Base-by-base conservation (phyloP, 2,113 vertebrate genomes). In the Cyanoderma ruficeps region DNA sequence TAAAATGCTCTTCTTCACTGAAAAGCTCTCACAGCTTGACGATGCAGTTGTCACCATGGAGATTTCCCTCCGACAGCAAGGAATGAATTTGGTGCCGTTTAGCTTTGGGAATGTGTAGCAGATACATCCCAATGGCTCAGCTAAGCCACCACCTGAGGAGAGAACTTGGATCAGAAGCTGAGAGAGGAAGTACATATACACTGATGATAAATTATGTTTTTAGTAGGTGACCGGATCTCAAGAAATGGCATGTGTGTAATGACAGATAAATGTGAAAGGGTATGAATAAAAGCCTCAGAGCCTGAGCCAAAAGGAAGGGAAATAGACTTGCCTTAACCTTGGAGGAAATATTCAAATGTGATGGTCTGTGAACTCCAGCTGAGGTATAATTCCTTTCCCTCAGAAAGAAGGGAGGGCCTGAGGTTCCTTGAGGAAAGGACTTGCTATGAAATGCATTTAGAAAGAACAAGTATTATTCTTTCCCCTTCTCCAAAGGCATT, bases 11-110 rank as follows among this genome's bases (percentile, higher is more conserved):
- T 37, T 77, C 82, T 90, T 94, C 55, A 14, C 91, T 96, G 97
- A 85, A 92, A 81, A 76, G 63, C 91, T 93, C 42, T 83, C 93
- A 63, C 84, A 74, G 96, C 87, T 93, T 90, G 52, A 47, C 92
- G 79, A 97, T 96, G 96, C 96, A 60, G 90, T 80, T 89, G 71
- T 98, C 97, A 92, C 98, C 97, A 98, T 98, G 98, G 98, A 95
- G 96, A 98, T 95, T 97, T 94, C 63, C 50, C 92, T 97, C 53
- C 85, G 80, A 53, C 28, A 83, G 67, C 79, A 96, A 85, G 86
- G 89, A 96, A 95, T 68, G 27, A 94, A 92, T 97, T 95, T 53
- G 47, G 67, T 76, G 60, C 88, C 0, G 33, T 72, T 87, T 64
- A 46, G 39, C 86, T 97, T 91, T 3, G 4, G 84, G 96, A 97